Conservation (phyloP, 2,888 invertebrate genomes). For the Polydesmus complanatus region DNA sequence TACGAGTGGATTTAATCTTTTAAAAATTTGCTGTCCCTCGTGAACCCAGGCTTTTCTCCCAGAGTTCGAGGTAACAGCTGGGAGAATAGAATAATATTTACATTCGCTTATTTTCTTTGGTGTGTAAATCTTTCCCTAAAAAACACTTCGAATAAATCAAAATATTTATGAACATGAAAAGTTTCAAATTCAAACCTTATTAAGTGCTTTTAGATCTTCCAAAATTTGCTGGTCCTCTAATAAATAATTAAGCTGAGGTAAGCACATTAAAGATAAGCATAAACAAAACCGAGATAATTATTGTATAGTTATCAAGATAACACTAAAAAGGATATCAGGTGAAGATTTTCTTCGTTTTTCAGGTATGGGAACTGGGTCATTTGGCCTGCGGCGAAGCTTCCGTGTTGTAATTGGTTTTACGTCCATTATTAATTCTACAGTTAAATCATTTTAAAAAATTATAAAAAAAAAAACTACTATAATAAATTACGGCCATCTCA, state of each 20-base stretch:
- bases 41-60: too few species aligned
- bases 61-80: too few species aligned
- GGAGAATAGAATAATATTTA: too few species aligned
- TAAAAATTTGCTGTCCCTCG: too few species aligned
- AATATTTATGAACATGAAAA: neutral
- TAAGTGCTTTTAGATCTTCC: constrained; percentile 66
- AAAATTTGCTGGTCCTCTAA: constrained; percentile 81
- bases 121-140: constrained; percentile 14
- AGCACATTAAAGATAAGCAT: constrained; percentile 23
- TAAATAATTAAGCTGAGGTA: constrained; percentile 70
- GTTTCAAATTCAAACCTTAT: constrained; percentile 31
- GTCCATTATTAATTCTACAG: constrained; percentile 26
- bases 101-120: too few species aligned
- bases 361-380: constrained; percentile 77
- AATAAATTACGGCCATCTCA: constrained; percentile 17
- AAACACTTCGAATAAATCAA: neutral
- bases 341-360: constrained; percentile 69
- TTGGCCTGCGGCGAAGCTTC: constrained; percentile 77
- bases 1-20: too few species aligned
- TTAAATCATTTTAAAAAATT: neutral
- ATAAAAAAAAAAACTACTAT: neutral
- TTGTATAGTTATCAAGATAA: neutral
- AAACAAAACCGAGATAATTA: constrained; percentile 1
- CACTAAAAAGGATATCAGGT: constrained; percentile 36
- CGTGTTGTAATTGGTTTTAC: constrained; percentile 88